phyloP scores from a whole-genome alignment of 2,113 vertebrate genomes.

The Catharus fuscescens region DNA sequence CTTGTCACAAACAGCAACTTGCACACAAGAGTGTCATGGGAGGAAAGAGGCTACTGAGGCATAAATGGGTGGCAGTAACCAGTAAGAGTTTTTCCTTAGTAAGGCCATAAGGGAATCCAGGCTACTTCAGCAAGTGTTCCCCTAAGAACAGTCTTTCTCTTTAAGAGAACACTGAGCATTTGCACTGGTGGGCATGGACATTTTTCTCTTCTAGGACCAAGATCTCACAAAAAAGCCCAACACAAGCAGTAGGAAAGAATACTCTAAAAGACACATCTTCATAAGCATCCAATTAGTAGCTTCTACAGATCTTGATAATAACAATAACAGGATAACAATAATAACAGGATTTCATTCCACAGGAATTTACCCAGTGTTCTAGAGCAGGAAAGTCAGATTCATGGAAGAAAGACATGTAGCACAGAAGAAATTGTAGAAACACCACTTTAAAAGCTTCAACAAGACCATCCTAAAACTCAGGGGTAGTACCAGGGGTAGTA shows the following conservation, averaged over 20 bases:
- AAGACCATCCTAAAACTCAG: background rate
- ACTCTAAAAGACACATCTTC: background rate
- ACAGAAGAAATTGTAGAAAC: background rate
- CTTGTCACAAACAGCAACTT: background rate
- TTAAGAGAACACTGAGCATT: background rate
- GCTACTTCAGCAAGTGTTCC: background rate
- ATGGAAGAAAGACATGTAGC: fast-evolving
- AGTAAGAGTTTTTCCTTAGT: background rate
- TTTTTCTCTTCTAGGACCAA: background rate
- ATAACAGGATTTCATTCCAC: background rate
- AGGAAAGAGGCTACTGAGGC: background rate
- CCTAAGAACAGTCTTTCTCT: background rate
- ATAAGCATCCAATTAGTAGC: background rate
- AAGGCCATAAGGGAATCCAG: background rate
- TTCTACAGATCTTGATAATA: background rate
- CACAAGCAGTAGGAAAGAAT: background rate
- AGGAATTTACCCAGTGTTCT: background rate
- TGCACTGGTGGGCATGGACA: background rate
- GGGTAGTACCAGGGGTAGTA: fast-evolving
- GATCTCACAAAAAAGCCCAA: background rate
- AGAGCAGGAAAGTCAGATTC: background rate
- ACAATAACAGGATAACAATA: background rate
- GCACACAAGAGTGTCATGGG: background rate
- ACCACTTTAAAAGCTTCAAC: background rate
- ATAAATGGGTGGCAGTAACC: background rate